Evolutionary conservation across 2,797 vertebrate genomes (phyloP), one percentile per base, ranked within the genome.

Genomic region (Forpus xanthops): DNA sequence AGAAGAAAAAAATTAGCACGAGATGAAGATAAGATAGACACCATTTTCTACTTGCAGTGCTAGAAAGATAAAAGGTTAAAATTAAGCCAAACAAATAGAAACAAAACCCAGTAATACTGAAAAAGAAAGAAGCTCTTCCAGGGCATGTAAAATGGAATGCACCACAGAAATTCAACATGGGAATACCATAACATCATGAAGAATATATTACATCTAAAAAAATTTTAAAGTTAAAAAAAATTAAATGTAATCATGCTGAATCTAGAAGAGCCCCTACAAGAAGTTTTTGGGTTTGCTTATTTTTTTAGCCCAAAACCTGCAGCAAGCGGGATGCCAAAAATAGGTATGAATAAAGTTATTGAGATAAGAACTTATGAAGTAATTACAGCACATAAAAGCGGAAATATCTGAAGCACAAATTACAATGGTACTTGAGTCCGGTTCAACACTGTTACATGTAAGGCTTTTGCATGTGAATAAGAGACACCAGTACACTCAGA

Each of bases 1-100:
- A 30, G 83, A 94, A 86, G 71, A 91, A 90, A 96, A 93, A 94
- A 84, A 90, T 73, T 95, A 97, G 45, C 20, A 31, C 67, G 82
- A 89, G 50, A 47, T 85, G 72, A 74, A 94, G 94, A 56, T 89
- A 87, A 92, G 79, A 81, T 30, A 93, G 89, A 82, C 77, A 90
- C 33, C 4, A 77, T 74, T 93, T 86, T 82, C 52, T 90, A 53
- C n/a, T 67, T 84, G 37, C 21, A 71, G 33, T 53, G 44, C 10
- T 56, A 56, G 21, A 35, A 3, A 80, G 23, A 42, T 77, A 68
- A 50, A 41, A 56, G 15, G 31, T 19, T 66, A 62, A 85, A 62
- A 33, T 37, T 53, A 81, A 84, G 2, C 12, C n/a, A 56, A 96
- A 91, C 58, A 83, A 81, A 79, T 28, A 60, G 37, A 73, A 92